Evolutionary conservation across 1,140 invertebrate genomes (phyloP), one percentile per base, ranked within the genome.

Genomic region (Thereuonema tuberculata): DNA sequence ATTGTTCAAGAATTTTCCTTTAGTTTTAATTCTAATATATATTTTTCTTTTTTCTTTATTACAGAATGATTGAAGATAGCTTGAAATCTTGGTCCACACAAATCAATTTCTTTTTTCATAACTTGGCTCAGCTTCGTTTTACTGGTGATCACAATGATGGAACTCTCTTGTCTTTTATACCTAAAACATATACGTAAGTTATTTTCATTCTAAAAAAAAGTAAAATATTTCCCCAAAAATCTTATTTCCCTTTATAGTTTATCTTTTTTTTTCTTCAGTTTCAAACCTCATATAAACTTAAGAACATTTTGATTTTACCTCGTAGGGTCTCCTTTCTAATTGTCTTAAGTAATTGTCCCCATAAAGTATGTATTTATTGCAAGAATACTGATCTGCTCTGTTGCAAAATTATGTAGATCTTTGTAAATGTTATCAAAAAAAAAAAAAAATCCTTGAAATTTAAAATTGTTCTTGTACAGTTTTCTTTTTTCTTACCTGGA

Each of bases 81-180:
- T 60, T 77, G 43, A 72, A 72, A 60, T 76, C 76, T 23, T 85
- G 89, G 79, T 96, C 93, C 64, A 94, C 92, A 0, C 92, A 95
- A 62, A 89, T 98, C 64, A 98, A 98, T 75, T 98, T 98, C 74
- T 98, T 98, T 73, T 75, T 98, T 25, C 95, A 98, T 72, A 98
- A 96, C 73, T 74, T 99, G 64, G 93, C 92, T 1, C 96, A 99
- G 71, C 75, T 96, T 60, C 80, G 92, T 62, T 95, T 94, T 64
- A 85, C 86, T 31, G 85, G 84, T 1, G 89, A 92, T 58, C 86
- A 91, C 66, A 73, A 72, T 61, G 87, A 84, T 62, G 87, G 84
- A 15, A 83, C 89, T 65, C 73, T 94, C 14, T 75, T 98, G 0
- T 93, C 90, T 0, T 98, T 98, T 75, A 89, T 96, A 70, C 91